Base-by-base conservation (phyloP, 2,888 invertebrate genomes). In the Nephrotoma flavescens region DNA sequence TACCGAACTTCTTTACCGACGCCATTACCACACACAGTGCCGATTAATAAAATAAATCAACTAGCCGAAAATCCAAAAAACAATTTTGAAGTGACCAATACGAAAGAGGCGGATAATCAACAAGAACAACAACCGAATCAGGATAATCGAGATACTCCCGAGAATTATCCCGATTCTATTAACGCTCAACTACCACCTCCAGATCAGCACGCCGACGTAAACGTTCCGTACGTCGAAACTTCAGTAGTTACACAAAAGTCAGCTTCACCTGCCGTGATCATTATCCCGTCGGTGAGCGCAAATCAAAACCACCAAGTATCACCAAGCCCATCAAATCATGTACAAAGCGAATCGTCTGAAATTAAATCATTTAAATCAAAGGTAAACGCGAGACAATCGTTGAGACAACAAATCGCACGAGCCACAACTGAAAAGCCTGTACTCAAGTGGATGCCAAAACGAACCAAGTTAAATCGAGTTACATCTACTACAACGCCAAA, bases 111-210 rank as follows among this genome's bases (percentile, higher is more conserved):
- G 0, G 15, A 83, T 41, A 41, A 41, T 41, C n/a, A 41, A 12
- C 83, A 41, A 15, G 15, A 19, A 15, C 7, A 15, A 19, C n/a
- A 71, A 6, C 19, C n/a, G n/a, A 47, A 71, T 71, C 71, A 42
- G 15, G 42, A 84, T 3, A 2, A n/a, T 15, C 41, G 15, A 42
- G 42, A 42, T 42, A 15, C 12, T 42, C 41, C 4, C 0, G 88
- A 47, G 57, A 88, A 87, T 86, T 88, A 87, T 89, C 90, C 89
- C 86, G 89, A 90, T 87, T 89, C 90, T 5, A 89, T 90, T 86
- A 90, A 90, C 88, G 90, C 91, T 44, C 92, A 92, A 88, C 87
- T 91, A 86, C 91, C 91, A 86, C 89, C 91, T 86, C 89, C 91
- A 84, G 89, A 89, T n/a, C 88, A 89, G 87, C 89, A 89, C 86